These are phyloP conservation scores for Vulpes lagopus DNA, from an alignment of 2,113 vertebrate genomes.

Conservation along the genomic window DNA sequence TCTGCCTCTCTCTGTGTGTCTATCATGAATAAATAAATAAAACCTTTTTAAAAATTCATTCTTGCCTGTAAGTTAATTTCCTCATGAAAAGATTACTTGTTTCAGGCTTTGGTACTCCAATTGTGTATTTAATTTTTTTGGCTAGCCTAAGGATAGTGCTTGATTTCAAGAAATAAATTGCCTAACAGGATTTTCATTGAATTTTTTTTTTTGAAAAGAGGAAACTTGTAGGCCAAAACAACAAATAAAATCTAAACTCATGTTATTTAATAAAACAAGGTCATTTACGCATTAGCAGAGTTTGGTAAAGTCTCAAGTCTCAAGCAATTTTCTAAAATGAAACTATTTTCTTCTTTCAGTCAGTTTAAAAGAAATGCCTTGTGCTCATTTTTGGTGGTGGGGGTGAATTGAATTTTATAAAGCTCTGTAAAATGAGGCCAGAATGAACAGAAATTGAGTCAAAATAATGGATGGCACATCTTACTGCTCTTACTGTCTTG, in stretches of 20 bases:
- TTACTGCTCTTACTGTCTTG: conserved; percentile 1
- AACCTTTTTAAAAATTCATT: not conserved
- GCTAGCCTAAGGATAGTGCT: not conserved
- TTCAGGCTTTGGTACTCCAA: not conserved
- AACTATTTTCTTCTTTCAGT: conserved; percentile 6
- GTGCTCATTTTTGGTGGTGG: not conserved
- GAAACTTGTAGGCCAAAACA: not conserved
- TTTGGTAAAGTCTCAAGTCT: not conserved
- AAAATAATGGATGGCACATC: conserved; percentile 33
- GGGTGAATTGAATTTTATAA: conserved; percentile 21
- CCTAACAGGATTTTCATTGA: not conserved
- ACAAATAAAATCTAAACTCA: not conserved
- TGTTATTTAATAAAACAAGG: not conserved
- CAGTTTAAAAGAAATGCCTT: not conserved
- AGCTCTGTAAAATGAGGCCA: conserved; percentile 33
- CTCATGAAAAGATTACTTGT: not conserved
- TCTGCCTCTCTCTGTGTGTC: too few relatives aligned
- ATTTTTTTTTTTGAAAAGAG: not conserved
- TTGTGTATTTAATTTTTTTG: not conserved
- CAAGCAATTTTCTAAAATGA: not conserved
- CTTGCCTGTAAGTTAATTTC: conserved; percentile 9
- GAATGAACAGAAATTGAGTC: conserved; percentile 12
- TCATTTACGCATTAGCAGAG: not conserved
- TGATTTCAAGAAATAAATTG: conserved; percentile 44
- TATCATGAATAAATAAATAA: too few relatives aligned